Evolutionary conservation across 2,888 invertebrate genomes (phyloP).

Genomic region (Halocaridina rubra): DNA sequence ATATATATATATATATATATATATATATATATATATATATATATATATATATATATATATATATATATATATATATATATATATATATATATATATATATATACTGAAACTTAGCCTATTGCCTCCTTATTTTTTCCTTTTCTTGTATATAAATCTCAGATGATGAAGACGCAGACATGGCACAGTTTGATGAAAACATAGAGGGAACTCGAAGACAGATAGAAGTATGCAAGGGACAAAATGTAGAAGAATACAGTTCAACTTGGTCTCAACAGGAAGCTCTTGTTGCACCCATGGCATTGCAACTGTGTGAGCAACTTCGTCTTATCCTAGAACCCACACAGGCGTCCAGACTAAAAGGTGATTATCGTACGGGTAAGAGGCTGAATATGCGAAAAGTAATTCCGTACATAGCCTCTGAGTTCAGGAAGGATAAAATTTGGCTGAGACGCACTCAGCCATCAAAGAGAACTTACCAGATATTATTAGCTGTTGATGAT

Average conservation of each 20-base stretch:
- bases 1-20: too few relatives aligned
- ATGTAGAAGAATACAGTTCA: constrained; percentile 11
- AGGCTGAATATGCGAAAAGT: constrained; percentile 97
- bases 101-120: too few relatives aligned
- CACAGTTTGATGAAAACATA: constrained; percentile 34
- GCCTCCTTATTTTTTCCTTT: too few relatives aligned
- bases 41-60: too few relatives aligned
- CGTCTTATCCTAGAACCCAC: constrained; percentile 95
- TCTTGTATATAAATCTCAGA: background rate
- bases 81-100: too few relatives aligned
- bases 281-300: constrained; percentile 73
- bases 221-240: constrained; percentile 10
- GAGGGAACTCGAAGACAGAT: constrained; percentile 32
- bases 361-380: constrained; percentile 96
- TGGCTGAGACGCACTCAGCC: constrained; percentile 97
- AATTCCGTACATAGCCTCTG: constrained; percentile 98
- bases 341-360: constrained; percentile 88
- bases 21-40: too few relatives aligned
- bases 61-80: too few relatives aligned
- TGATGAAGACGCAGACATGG: background rate
- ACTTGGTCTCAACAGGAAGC: constrained; percentile 68
- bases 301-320: constrained; percentile 92
- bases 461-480: constrained; percentile 94
- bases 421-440: constrained; percentile 98
- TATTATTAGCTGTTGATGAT: constrained; percentile 95